Percentiles rank a stretch among this genome's conserved stretches.
These are phyloP conservation scores for Phoxinus dragarum DNA, from an alignment of 2,797 vertebrate genomes.

Conservation along the genomic window DNA sequence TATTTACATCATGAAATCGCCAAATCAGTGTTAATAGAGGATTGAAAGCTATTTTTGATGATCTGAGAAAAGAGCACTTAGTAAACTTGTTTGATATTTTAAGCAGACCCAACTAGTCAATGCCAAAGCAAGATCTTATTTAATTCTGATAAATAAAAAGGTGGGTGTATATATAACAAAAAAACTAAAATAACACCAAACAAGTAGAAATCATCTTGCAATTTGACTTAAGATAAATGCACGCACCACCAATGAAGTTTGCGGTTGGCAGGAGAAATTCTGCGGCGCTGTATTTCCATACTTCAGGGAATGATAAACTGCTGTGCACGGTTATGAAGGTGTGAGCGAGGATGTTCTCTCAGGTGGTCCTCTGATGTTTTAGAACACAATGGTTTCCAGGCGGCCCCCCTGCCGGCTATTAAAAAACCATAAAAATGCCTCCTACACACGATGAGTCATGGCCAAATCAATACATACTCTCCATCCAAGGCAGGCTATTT, in stretches of 20 bases:
- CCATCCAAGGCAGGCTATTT: constrained; percentile 51
- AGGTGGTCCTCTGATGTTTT: constrained; percentile 27
- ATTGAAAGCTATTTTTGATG: background rate
- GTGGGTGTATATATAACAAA: background rate
- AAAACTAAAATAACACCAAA: background rate
- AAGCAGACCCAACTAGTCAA: background rate
- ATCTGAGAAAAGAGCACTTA: no score
- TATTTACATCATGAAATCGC: background rate
- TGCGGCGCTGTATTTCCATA: background rate
- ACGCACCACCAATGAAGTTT: background rate
- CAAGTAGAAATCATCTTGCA: background rate
- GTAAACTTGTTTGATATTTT: background rate
- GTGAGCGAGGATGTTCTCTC: constrained; percentile 18
- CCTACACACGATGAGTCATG: constrained; percentile 48
- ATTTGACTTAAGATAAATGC: background rate
- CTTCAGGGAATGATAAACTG: constrained; percentile 2
- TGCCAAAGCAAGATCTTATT: background rate
- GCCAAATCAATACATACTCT: constrained; percentile 59
- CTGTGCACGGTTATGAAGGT: constrained; percentile 6
- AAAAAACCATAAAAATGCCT: constrained; percentile 52
- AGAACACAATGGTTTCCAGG: constrained; percentile 35
- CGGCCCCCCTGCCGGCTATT: constrained; percentile 31
- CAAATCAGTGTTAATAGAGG: background rate
- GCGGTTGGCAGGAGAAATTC: background rate
- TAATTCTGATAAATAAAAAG: background rate